Percentiles rank a stretch among this genome's conserved stretches.
phyloP scores from a whole-genome alignment of 2,888 invertebrate genomes.

The Netelia inedita region DNA sequence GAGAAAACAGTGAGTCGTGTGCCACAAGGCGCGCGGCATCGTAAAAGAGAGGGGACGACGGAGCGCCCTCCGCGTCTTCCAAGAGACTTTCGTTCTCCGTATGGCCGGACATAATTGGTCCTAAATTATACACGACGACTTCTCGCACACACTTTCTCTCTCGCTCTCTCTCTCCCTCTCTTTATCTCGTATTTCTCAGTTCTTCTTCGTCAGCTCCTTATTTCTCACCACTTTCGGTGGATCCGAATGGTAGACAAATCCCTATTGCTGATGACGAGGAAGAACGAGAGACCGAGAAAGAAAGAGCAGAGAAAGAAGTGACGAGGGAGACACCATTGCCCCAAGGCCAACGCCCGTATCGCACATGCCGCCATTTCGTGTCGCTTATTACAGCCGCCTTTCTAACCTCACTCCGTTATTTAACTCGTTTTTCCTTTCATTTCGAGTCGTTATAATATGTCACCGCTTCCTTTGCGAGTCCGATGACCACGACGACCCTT shows the following conservation, averaged over 20 bases:
- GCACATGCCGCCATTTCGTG: constrained; percentile 75
- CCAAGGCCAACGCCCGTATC: constrained; percentile 81
- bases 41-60: constrained; percentile 61
- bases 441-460: constrained; percentile 24
- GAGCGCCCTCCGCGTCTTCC: constrained; percentile 47
- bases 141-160: constrained; percentile 42
- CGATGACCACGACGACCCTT: constrained; percentile 33
- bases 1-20: constrained; percentile 62
- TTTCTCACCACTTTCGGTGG: constrained; percentile 73
- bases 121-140: constrained; percentile 73
- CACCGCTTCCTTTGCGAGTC: constrained; percentile 48
- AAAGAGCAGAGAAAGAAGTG: constrained; percentile 67
- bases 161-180: constrained; percentile 35
- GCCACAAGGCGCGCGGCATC: constrained; percentile 59
- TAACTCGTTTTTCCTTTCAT: constrained; percentile 2
- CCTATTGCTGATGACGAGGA: constrained; percentile 67
- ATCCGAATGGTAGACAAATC: constrained; percentile 75
- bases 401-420: constrained; percentile 32
- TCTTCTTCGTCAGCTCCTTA: constrained; percentile 54
- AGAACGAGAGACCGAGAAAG: constrained; percentile 69
- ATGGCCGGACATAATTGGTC: constrained; percentile 72
- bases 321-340: constrained; percentile 65
- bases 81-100: constrained; percentile 59
- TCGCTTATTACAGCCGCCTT: constrained; percentile 63
- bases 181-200: constrained; percentile 17